Percentiles rank a stretch among this genome's conserved stretches.
phyloP scores from a whole-genome alignment of 2,888 invertebrate genomes.

The Trissolcus brochymenae region DNA sequence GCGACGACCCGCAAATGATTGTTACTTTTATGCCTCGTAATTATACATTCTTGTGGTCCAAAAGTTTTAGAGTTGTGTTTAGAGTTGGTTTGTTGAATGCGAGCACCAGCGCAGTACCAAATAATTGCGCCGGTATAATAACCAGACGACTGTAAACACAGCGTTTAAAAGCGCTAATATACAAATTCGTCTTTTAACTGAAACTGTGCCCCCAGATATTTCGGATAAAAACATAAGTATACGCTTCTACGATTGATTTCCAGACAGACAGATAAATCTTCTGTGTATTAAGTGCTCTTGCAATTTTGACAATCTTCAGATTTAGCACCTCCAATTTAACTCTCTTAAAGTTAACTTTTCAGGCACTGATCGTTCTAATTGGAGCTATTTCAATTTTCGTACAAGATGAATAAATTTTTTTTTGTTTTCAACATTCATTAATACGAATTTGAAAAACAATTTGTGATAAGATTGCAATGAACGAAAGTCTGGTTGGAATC shows the following conservation, averaged over 20 bases:
- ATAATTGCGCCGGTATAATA: constrained; percentile 46
- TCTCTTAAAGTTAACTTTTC: neutral
- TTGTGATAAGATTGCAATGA: neutral
- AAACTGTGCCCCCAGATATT: constrained; percentile 35
- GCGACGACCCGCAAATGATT: constrained; percentile 72
- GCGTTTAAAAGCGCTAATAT: constrained; percentile 37
- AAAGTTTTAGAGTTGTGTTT: constrained; percentile 69
- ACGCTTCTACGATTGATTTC: constrained; percentile 32
- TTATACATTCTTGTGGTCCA: constrained; percentile 73
- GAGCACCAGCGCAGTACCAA: constrained; percentile 23
- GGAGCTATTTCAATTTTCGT: too few relatives aligned
- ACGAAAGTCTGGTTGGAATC: too few relatives aligned
- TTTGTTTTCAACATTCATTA: neutral
- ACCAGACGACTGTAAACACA: constrained; percentile 46
- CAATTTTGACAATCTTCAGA: neutral
- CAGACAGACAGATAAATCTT: constrained; percentile 14
- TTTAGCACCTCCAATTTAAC: neutral
- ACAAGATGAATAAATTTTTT: too few relatives aligned
- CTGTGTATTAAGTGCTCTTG: constrained; percentile 2
- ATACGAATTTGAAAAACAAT: too few relatives aligned
- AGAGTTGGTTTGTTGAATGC: constrained; percentile 55
- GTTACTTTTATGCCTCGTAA: constrained; percentile 76
- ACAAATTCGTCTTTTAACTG: constrained; percentile 36
- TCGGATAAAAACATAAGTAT: constrained; percentile 48
- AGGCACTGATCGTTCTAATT: neutral